phyloP scores from a whole-genome alignment of 1,140 invertebrate species.

The Heliconius hermathena region DNA sequence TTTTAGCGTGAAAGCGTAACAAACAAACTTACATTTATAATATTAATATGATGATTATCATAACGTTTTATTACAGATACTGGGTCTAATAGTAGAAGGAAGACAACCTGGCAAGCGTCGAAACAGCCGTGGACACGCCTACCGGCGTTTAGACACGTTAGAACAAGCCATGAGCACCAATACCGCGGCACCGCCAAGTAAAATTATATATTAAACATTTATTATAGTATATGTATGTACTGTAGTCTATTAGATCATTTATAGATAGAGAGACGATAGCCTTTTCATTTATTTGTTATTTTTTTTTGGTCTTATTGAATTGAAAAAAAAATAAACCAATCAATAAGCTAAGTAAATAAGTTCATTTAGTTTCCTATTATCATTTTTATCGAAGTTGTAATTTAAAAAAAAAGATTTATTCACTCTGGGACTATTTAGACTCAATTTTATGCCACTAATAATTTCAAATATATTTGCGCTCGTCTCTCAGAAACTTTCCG shows the following conservation, averaged over 20 bases:
- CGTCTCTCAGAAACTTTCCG: background rate
- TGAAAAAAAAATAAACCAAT: no score
- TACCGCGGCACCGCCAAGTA: conserved; percentile 64
- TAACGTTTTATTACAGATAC: conserved; percentile 55
- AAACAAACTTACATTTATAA: no score
- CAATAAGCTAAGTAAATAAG: no score
- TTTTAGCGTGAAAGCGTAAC: no score
- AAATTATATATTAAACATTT: conserved; percentile 68
- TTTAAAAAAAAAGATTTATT: background rate
- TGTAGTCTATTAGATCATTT: background rate
- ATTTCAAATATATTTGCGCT: background rate
- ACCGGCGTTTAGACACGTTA: conserved; percentile 69
- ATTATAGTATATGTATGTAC: background rate
- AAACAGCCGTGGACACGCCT: conserved; percentile 70
- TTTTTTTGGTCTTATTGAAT: background rate
- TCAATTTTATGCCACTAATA: background rate
- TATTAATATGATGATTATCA: no score
- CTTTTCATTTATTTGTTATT: background rate
- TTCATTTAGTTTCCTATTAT: background rate
- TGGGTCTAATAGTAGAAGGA: conserved; percentile 72
- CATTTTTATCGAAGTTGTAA: background rate
- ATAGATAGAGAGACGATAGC: background rate
- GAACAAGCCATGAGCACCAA: conserved; percentile 73
- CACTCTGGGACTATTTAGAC: no score
- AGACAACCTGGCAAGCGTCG: conserved; percentile 63